Base-by-base conservation (phyloP, 2,797 vertebrate species). In the Alosa sapidissima region DNA sequence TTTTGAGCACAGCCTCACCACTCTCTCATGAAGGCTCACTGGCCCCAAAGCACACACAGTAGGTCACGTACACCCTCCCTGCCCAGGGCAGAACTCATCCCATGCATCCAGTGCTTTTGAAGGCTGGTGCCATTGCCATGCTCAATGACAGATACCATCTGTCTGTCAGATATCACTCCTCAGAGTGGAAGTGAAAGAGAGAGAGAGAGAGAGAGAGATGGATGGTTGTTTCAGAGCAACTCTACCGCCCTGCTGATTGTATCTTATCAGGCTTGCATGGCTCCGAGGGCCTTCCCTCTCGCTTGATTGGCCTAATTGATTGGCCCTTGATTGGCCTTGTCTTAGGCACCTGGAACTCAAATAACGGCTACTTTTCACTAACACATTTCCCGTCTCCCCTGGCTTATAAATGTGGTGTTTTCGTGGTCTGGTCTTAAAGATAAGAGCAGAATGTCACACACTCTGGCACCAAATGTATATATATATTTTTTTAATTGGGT, bases 91-190 rank as follows among this genome's bases (percentile, higher is more conserved):
- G 5, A 41, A 78, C 41, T 21, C 72, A 55, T 78, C 41, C 5
- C 41, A 47, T 1, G 72, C 16, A 21, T 6, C 36, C 19, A 16
- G 41, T 19, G 36, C 36, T 78, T 19, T 19, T 47, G 5, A 47
- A 45, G 36, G 6, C 14, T 19, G 28, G 33, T 41, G 72, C 41
- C 72, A 19, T 47, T 78, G 72, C 72, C 41, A 47, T 45, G 41
- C 41, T 41, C 62, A 48, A 19, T 24, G n/a, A 51, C 21, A 86
- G 62, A n/a, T 78, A 13, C 24, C 24, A 84, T 82, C 28, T 68
- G 45, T 21, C 86, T 48, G 51, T 51, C 84, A 54, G 47, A 81
- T 60, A 51, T 49, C 6, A 47, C 51, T 68, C 85, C 75, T 83
- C 47, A 24, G 3, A 68, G 16, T 48, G 33, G 4, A 1, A 36